Conservation (phyloP, 2,113 vertebrate species). For the Glaucomys volans region DNA sequence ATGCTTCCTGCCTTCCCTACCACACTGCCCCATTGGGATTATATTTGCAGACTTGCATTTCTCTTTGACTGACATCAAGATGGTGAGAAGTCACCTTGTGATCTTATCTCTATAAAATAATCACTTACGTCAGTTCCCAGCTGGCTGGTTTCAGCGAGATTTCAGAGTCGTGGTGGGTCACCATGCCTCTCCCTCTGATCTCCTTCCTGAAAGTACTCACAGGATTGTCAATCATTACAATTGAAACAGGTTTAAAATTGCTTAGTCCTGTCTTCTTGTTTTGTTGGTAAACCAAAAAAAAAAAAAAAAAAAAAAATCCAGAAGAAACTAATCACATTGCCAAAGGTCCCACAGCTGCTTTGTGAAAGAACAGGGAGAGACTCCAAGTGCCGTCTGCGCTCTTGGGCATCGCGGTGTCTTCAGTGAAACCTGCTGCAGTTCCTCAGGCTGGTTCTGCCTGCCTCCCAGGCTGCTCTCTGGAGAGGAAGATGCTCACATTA, state of each 20-base stretch:
- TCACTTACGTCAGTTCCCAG: accelerated
- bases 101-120: neutral
- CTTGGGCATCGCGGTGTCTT: neutral
- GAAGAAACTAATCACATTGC: neutral
- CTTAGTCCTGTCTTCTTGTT: neutral
- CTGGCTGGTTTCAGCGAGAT: neutral
- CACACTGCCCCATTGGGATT: neutral
- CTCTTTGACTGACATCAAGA: neutral
- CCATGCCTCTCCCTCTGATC: neutral
- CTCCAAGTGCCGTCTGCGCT: no score
- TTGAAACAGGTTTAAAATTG: neutral
- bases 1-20: neutral
- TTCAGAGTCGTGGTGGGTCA: neutral
- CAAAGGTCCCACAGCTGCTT: accelerated
- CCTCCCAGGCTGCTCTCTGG: no score
- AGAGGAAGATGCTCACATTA: no score
- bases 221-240: neutral
- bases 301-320: neutral
- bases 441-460: accelerated
- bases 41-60: neutral
- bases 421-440: accelerated
- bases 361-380: neutral
- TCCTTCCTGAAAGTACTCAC: neutral
- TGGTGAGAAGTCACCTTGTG: neutral
- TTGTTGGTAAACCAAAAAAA: neutral